These are phyloP conservation scores for Apoda limacodes DNA, from an alignment of 2,888 invertebrate species.

Conservation along the genomic window DNA sequence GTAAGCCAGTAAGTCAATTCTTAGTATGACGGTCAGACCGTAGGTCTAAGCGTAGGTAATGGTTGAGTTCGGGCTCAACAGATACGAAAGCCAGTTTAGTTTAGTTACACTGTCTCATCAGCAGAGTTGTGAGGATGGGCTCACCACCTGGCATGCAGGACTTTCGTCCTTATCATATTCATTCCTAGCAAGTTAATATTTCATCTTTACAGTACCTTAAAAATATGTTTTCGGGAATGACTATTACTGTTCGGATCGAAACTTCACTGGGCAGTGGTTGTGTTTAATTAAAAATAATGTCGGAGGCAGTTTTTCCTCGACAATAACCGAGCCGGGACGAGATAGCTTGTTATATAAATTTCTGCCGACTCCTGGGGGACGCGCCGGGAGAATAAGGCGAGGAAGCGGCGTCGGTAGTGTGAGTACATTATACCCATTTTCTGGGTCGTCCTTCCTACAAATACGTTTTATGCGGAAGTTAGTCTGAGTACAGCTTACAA, in stretches of 20 bases:
- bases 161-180: too few relatives aligned
- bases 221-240: background rate
- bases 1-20: too few relatives aligned
- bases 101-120: too few relatives aligned
- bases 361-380: slow-evolving; percentile 64
- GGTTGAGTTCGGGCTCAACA: too few relatives aligned
- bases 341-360: slow-evolving; percentile 70
- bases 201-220: too few relatives aligned
- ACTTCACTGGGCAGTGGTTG: slow-evolving; percentile 45
- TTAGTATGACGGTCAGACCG: too few relatives aligned
- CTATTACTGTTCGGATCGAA: slow-evolving; percentile 34
- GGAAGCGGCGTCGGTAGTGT: slow-evolving; percentile 57
- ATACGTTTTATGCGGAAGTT: slow-evolving; percentile 70
- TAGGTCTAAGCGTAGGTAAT: too few relatives aligned
- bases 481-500: slow-evolving; percentile 36
- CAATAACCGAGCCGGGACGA: slow-evolving; percentile 62
- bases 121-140: too few relatives aligned
- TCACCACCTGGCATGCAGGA: too few relatives aligned
- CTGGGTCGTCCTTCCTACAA: slow-evolving; percentile 71
- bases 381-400: slow-evolving; percentile 58
- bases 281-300: slow-evolving; percentile 67
- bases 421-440: slow-evolving; percentile 70
- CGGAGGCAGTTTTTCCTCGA: slow-evolving; percentile 57
- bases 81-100: too few relatives aligned
- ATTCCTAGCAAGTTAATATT: too few relatives aligned